Evolutionary conservation across 2,888 invertebrate genomes (phyloP), one percentile per base, ranked within the genome.

Genomic region (Phoenoteleia sp.): DNA sequence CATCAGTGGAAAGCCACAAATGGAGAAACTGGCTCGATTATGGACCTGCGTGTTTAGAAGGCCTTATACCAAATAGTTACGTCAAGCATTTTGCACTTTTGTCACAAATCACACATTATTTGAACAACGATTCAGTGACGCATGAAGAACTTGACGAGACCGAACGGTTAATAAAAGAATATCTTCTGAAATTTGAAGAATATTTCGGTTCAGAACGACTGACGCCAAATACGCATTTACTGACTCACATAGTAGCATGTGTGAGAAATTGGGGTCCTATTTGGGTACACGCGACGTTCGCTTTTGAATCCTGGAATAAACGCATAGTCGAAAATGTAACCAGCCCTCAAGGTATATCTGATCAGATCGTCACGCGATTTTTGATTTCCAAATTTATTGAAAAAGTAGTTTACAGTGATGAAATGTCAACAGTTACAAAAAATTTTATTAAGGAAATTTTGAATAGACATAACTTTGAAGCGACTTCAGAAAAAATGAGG

Each of bases 301-400:
- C 17, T 1, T 85, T 75, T 52, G 82, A 85, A 58, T 85, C 82
- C 5, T 71, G 69, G 82, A 85, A 85, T 19, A 82, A 56, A n/a
- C 62, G 66, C 17, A 64, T 83, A n/a, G 56, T 81, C 4, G 81
- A 85, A 23, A 42, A 60, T 7, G 66, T 74, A 0, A 84, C 79
- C 4, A 75, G 75, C 45, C 58, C 84, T 17, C 47, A 72, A 29
- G 23, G 42, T 9, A 58, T 67, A 47, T 17, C 36, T 13, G 49
- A 74, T 23, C 76, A 76, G 66, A 76, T 76, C 11, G 54, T 66
- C 0, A 54, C 45, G 4, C 21, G 76, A 49, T 76, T 36, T 29
- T 25, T 64, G n/a, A 54, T 76, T 4, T 23, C 56, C 0, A 54
- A 76, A 54, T 76, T 29, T n/a, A 52, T 66, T 52, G 39, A 66